Conservation (phyloP, 1,140 invertebrate genomes). For the Apocrypta bakeri region DNA sequence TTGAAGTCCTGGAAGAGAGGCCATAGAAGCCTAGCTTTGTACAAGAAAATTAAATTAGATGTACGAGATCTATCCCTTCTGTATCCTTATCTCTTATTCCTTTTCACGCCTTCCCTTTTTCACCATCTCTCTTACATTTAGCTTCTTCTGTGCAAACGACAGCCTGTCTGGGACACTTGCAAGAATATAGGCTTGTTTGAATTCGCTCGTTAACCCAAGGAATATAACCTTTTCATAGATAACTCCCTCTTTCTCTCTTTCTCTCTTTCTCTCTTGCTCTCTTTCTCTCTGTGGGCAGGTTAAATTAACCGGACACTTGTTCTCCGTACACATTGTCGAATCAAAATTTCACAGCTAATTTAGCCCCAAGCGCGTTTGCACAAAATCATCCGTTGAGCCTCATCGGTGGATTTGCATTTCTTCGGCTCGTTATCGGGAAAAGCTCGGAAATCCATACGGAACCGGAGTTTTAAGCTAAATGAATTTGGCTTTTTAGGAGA, state of each 20-base stretch:
- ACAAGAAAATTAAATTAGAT: conserved; percentile 31
- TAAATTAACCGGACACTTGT: neutral
- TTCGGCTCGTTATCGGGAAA: neutral
- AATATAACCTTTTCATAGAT: conserved; percentile 11
- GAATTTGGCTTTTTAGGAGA: neutral
- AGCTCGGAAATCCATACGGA: too few species aligned
- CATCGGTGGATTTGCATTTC: neutral
- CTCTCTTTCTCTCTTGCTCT: too few species aligned
- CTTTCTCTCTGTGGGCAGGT: neutral
- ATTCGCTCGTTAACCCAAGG: conserved; percentile 24
- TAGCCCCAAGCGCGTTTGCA: neutral
- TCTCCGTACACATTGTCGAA: neutral
- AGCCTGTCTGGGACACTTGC: neutral
- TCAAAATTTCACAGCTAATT: conserved; percentile 10
- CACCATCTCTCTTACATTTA: neutral
- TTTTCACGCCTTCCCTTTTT: neutral
- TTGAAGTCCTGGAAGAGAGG: too few species aligned
- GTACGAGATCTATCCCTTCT: neutral
- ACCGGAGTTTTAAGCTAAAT: neutral
- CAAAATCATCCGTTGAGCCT: neutral
- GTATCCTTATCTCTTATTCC: neutral
- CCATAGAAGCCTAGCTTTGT: conserved; percentile 29
- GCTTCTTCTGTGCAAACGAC: neutral
- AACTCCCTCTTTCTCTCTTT: neutral
- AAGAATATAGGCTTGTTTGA: conserved; percentile 7